Evolutionary conservation across 2,888 invertebrate genomes (phyloP).

Genomic region (Brachylomia viminalis): DNA sequence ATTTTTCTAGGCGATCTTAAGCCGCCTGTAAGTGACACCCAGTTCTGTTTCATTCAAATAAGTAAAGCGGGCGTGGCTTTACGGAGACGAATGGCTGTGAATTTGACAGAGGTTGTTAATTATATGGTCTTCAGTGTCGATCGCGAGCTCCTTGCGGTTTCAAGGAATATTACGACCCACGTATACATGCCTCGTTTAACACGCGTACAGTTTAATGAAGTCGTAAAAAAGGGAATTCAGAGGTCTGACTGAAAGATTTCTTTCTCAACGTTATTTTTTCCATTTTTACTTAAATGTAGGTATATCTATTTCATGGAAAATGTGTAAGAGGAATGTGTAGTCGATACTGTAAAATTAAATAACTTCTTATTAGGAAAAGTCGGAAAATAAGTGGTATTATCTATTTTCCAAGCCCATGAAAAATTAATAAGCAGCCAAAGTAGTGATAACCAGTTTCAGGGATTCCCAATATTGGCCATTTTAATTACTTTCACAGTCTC

Average conservation of each 20-base stretch:
- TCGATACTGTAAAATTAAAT: not conserved
- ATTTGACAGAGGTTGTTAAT: slow-evolving; percentile 88
- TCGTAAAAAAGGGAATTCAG: slow-evolving; percentile 77
- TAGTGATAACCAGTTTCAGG: slow-evolving; percentile 8
- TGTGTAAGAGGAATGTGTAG: slow-evolving; percentile 9
- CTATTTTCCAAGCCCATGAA: not conserved
- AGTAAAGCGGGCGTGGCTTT: slow-evolving; percentile 70
- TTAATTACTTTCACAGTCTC: slow-evolving; percentile 16
- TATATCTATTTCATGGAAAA: slow-evolving; percentile 25
- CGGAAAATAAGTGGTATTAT: not conserved
- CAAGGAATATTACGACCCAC: slow-evolving; percentile 78
- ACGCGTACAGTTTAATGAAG: slow-evolving; percentile 78
- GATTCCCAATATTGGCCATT: slow-evolving; percentile 10
- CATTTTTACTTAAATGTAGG: slow-evolving; percentile 40
- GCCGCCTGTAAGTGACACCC: slow-evolving; percentile 66
- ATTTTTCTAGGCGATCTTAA: slow-evolving; percentile 54
- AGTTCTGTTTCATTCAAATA: slow-evolving; percentile 72
- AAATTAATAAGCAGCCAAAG: not conserved
- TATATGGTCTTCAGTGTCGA: slow-evolving; percentile 81
- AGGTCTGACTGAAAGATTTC: slow-evolving; percentile 70
- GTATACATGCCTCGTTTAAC: slow-evolving; percentile 79
- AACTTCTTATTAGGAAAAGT: not conserved
- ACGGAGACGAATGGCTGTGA: slow-evolving; percentile 81
- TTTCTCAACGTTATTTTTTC: slow-evolving; percentile 57
- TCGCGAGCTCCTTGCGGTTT: slow-evolving; percentile 76